Conservation (phyloP, 2,113 vertebrate species). For the Redunca redunca region DNA sequence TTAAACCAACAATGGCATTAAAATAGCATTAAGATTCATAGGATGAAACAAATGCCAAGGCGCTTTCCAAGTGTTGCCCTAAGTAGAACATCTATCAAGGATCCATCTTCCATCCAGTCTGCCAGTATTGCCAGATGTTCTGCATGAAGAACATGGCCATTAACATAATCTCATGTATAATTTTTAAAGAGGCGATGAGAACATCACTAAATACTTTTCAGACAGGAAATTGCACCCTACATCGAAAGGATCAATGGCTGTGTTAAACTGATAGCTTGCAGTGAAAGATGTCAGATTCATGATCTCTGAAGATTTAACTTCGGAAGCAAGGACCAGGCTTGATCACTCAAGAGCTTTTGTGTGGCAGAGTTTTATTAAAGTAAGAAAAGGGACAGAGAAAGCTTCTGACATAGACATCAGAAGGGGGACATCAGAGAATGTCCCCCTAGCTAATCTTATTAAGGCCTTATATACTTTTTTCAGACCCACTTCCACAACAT, state of each 20-base stretch:
- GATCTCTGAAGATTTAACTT: background rate
- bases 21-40: slow-evolving; percentile 3
- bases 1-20: slow-evolving; percentile 37
- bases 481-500: background rate
- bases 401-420: background rate
- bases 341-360: background rate
- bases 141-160: background rate
- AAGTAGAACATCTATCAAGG: background rate
- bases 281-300: background rate
- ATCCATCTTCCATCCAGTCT: slow-evolving; percentile 1
- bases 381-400: background rate
- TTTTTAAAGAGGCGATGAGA: slow-evolving; percentile 14
- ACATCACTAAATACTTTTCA: background rate
- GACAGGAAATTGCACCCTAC: background rate
- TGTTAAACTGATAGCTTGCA: background rate
- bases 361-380: background rate
- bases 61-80: background rate
- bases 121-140: slow-evolving; percentile 21
- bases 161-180: slow-evolving; percentile 19
- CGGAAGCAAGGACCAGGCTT: background rate
- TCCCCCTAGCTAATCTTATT: background rate
- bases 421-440: background rate
- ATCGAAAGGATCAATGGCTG: background rate
- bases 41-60: slow-evolving; percentile 7
- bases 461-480: background rate